Percentiles rank a stretch among this genome's conserved stretches.
Evolutionary conservation across 2,113 vertebrate species (phyloP).

Genomic region (Vireo altiloquus): DNA sequence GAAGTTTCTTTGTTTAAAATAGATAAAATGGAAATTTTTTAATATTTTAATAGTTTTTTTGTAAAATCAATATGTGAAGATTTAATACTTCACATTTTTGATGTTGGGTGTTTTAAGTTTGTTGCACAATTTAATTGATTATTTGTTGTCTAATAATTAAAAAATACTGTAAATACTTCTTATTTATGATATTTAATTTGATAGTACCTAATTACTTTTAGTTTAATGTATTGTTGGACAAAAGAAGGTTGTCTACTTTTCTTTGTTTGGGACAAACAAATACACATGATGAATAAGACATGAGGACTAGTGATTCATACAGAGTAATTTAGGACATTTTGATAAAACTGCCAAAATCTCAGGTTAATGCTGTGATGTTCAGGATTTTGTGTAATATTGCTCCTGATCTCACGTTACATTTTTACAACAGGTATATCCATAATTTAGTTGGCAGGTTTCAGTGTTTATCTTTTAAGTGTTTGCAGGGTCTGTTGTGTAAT

Average conservation of each 20-base stretch:
- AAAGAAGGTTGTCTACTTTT: constrained; percentile 53
- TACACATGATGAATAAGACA: constrained; percentile 20
- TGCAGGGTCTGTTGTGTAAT: neutral
- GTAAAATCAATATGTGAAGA: constrained; percentile 69
- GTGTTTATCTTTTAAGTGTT: neutral
- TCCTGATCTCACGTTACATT: constrained; percentile 50
- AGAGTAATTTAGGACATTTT: constrained; percentile 61
- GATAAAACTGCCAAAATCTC: constrained; percentile 74
- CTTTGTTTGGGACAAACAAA: constrained; percentile 52
- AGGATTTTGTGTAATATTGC: constrained; percentile 31
- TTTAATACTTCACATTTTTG: constrained; percentile 68
- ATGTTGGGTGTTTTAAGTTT: constrained; percentile 72
- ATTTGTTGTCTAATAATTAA: constrained; percentile 61
- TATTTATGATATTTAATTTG: constrained; percentile 83
- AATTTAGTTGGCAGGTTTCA: neutral
- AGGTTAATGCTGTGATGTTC: constrained; percentile 65
- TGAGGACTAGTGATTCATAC: constrained; percentile 50
- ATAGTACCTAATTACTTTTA: constrained; percentile 62
- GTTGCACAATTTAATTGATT: constrained; percentile 68
- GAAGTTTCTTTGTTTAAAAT: constrained; percentile 72
- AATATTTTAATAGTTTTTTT: constrained; percentile 77
- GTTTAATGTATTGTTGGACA: constrained; percentile 67
- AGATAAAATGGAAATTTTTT: constrained; percentile 66
- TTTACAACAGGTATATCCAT: constrained; percentile 1
- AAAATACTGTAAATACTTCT: constrained; percentile 74